Percentiles rank a stretch among this genome's conserved stretches.
phyloP scores from a whole-genome alignment of 2,888 invertebrate genomes.

The Lasioglossum leucozonium region DNA sequence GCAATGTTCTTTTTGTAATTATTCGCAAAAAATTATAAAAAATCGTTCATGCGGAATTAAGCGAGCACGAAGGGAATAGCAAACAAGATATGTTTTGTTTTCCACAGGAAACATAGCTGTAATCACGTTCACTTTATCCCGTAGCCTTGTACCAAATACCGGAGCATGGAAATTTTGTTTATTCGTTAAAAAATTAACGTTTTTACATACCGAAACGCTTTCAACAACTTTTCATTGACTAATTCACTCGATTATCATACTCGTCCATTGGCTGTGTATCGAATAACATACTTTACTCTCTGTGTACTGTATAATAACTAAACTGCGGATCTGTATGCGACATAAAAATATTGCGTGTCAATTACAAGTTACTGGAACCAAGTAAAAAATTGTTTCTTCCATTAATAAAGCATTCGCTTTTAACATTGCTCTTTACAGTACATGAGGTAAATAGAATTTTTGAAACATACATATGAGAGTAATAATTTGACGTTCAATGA shows the following conservation, averaged over 20 bases:
- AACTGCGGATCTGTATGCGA: neutral
- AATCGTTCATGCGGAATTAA: neutral
- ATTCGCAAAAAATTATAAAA: neutral
- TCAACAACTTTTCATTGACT: neutral
- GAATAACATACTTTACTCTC: no score
- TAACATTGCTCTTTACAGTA: no score
- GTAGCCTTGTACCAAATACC: conserved; percentile 59
- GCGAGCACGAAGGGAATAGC: neutral
- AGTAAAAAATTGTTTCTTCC: no score
- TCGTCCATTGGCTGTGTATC: neutral
- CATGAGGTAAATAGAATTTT: no score
- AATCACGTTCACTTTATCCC: conserved; percentile 52
- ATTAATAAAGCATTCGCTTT: no score
- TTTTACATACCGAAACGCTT: neutral
- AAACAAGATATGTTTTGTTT: conserved; percentile 41
- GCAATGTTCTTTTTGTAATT: neutral
- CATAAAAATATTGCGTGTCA: no score
- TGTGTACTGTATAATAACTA: neutral
- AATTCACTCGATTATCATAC: neutral
- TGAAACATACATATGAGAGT: no score
- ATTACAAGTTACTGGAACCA: no score
- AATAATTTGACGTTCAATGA: no score
- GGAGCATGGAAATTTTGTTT: conserved; percentile 50
- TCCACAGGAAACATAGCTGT: conserved; percentile 21
- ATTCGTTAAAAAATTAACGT: conserved; percentile 4